phyloP scores from a whole-genome alignment of 2,888 invertebrate species.

The Coremacera marginata region DNA sequence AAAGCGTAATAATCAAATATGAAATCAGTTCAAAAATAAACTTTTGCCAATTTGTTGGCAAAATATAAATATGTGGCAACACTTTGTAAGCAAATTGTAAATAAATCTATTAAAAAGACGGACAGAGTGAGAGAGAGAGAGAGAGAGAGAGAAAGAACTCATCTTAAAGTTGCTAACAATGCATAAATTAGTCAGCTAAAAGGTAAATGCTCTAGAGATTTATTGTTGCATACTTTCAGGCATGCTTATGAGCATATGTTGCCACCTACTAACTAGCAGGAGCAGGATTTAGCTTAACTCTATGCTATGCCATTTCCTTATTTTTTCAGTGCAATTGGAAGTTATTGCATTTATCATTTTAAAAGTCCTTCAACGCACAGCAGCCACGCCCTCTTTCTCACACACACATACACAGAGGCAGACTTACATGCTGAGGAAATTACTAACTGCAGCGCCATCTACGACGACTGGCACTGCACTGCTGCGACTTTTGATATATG shows the following conservation, averaged over 20 bases:
- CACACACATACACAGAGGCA: background rate
- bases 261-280: background rate
- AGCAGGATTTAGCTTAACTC: background rate
- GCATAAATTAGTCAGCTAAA: background rate
- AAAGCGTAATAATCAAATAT: background rate
- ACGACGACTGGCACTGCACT: background rate
- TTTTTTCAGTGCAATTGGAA: constrained; percentile 14
- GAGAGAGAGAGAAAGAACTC: too few relatives aligned
- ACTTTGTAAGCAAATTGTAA: background rate
- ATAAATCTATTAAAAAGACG: too few relatives aligned
- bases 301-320: background rate
- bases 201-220: background rate
- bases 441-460: constrained; percentile 25
- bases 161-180: background rate
- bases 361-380: constrained; percentile 17
- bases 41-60: background rate
- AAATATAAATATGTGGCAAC: background rate
- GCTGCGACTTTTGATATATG: constrained; percentile 45
- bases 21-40: background rate
- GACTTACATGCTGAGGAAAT: background rate
- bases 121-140: too few relatives aligned
- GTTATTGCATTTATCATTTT: constrained; percentile 31
- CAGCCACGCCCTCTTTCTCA: constrained; percentile 5
- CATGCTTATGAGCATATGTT: background rate
- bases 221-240: background rate